Evolutionary conservation across 2,113 vertebrate genomes (phyloP), one percentile per base, ranked within the genome.

Genomic region (Perca flavescens): DNA sequence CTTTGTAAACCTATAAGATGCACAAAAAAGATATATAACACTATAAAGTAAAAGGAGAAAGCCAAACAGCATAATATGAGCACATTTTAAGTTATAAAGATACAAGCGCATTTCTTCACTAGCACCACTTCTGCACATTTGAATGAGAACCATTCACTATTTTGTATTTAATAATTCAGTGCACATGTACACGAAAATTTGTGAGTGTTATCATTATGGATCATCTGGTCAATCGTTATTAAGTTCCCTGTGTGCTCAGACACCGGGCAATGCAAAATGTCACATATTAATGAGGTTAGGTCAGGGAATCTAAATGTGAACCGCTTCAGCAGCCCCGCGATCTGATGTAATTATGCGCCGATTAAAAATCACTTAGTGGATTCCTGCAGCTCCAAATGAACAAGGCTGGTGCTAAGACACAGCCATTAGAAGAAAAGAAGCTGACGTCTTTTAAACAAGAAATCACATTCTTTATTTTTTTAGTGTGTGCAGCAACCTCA

Each of bases 301-400:
- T 67, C 28, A 57, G 12, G 34, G 56, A 69, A 67, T 82, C 68
- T 47, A 54, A 58, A 68, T 67, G 80, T 60, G 75, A 78, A 40
- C 22, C n/a, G 34, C 50, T 36, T 17, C 56, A 47, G 40, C 72
- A 74, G 49, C 83, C 58, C 58, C 13, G 16, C 25, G 54, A 66
- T 65, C 62, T 82, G 69, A 77, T 82, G 28, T 64, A 56, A 86
- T 89, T 84, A 76, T 36, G 13, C 15, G 31, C n/a, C 67, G 78
- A 89, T 89, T 77, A 58, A 76, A 82, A 83, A 83, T 63, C 72
- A 67, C 70, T 86, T 56, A 64, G 49, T 54, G 77, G 70, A 83
- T 65, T 77, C 57, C 74, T 77, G 40, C 50, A 49, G 69, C 58
- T 65, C 28, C 56, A 82, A 71, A 88, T 78, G 49, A 82, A 50